A percentile compares a stretch with the other conserved stretches of the same genome.
These are phyloP conservation scores for Abrostola triplasia DNA, from an alignment of 2,888 invertebrate genomes.

Conservation along the genomic window DNA sequence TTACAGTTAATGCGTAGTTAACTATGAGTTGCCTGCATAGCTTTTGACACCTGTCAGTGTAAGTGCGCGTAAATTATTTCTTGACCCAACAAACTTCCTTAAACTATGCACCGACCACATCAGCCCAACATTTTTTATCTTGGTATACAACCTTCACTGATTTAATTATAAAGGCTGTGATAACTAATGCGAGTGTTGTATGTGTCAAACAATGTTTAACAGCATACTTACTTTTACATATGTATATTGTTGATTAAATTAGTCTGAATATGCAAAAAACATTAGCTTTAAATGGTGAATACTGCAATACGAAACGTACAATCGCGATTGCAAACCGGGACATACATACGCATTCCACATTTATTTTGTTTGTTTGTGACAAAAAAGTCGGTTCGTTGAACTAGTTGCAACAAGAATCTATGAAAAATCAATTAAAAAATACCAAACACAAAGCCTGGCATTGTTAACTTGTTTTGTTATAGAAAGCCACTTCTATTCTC, in stretches of 20 bases:
- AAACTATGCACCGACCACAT: not conserved
- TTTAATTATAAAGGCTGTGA: too few species aligned
- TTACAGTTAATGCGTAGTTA: not conserved
- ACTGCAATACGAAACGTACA: constrained; percentile 44
- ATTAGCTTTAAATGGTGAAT: constrained; percentile 39
- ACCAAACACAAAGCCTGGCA: constrained; percentile 29
- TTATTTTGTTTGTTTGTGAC: constrained; percentile 42
- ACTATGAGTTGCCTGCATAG: not conserved
- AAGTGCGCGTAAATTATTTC: not conserved
- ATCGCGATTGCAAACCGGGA: constrained; percentile 25
- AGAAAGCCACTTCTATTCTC: constrained; percentile 29
- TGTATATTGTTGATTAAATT: constrained; percentile 27
- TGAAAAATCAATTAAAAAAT: constrained; percentile 47
- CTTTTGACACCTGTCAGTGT: not conserved
- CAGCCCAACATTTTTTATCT: not conserved
- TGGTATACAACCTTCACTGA: too few species aligned
- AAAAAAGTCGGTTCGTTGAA: constrained; percentile 27
- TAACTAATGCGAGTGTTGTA: too few species aligned
- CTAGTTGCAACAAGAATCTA: constrained; percentile 33
- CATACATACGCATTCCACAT: too few species aligned
- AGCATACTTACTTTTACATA: constrained; percentile 1
- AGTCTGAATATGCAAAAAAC: constrained; percentile 34
- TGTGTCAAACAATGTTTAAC: not conserved
- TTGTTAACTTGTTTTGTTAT: constrained; percentile 44
- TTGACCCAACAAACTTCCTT: not conserved